These are phyloP conservation scores for Sthenelais limicola DNA, from an alignment of 2,888 invertebrate species.

Conservation along the genomic window DNA sequence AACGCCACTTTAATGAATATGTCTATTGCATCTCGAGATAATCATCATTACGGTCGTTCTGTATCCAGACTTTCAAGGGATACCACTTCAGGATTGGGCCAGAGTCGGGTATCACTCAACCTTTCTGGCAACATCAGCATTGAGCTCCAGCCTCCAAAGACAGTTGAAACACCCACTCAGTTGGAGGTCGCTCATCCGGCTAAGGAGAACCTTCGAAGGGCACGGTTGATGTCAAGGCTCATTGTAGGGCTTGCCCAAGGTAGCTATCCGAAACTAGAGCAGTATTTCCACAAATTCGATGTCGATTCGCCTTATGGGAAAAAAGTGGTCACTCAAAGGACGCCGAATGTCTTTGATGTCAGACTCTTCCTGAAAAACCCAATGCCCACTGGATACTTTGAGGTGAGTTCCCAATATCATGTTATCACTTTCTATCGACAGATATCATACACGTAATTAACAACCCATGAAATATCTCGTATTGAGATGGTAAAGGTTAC, in stretches of 20 bases:
- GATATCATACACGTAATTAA: too few relatives aligned
- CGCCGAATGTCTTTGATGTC: slow-evolving; percentile 26
- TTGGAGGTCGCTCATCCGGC: slow-evolving; percentile 25
- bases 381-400: slow-evolving; percentile 33
- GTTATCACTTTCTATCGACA: too few relatives aligned
- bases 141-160: slow-evolving; percentile 14
- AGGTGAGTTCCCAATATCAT: too few relatives aligned
- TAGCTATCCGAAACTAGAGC: slow-evolving; percentile 19
- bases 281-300: slow-evolving; percentile 33
- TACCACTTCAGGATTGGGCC: not conserved
- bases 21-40: slow-evolving; percentile 5
- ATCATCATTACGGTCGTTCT: slow-evolving; percentile 21
- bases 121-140: slow-evolving; percentile 33
- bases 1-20: slow-evolving; percentile 28
- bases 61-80: slow-evolving; percentile 16
- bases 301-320: slow-evolving; percentile 22
- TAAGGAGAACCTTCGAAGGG: slow-evolving; percentile 23
- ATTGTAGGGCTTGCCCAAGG: slow-evolving; percentile 30
- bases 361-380: slow-evolving; percentile 27
- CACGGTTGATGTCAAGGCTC: slow-evolving; percentile 19
- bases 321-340: slow-evolving; percentile 18
- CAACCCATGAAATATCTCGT: too few relatives aligned
- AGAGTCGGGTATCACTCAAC: slow-evolving; percentile 23
- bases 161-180: slow-evolving; percentile 22
- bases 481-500: too few relatives aligned